Base-by-base conservation (phyloP, 2,888 invertebrate species). In the Callyntrura sp. region DNA sequence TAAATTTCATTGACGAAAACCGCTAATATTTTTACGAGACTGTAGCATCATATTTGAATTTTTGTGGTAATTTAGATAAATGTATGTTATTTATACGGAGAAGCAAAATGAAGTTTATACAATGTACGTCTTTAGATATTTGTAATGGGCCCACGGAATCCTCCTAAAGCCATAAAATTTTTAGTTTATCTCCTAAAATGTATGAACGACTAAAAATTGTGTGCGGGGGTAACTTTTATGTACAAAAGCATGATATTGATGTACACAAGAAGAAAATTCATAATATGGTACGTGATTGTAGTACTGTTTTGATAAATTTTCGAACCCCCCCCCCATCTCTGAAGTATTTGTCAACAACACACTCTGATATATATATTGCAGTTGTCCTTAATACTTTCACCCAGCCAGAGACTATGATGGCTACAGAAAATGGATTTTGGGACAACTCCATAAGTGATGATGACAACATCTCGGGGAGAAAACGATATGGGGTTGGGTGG, bases 101-200 rank as follows among this genome's bases (percentile, higher is more conserved):
- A 62, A 9, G 45, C n/a, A 45, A 51, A 48, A 48, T 5, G 35
- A 43, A 57, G 43, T 57, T 28, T 12, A n/a, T 68, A 51, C 28
- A 68, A 51, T 48, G 48, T 57, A 73, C 55, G 43, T 60, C 84
- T 70, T 60, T 8, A 35, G 84, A 73, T 85, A 51, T 73, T 85
- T 85, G 84, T 85, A 85, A 85, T 85, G 84, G 84, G 17, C 57
- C 20, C 57, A 35, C 17, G 11, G 43, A 85, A 85, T 85, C 84
- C 84, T 85, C 68, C 57, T 70, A 14, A 85, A 57, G 35, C 55
- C 84, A 85, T 85, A 85, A 85, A 85, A 85, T 85, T 85, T 85
- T 73, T 55, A 85, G 43, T 70, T 85, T 73, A 70, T 70, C 70
- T 73, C 14, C 35, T 57, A 57, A 51, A 68, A 25, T 20, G 25